Base-by-base conservation (phyloP, 2,113 vertebrate species). In the Danio rerio region DNA sequence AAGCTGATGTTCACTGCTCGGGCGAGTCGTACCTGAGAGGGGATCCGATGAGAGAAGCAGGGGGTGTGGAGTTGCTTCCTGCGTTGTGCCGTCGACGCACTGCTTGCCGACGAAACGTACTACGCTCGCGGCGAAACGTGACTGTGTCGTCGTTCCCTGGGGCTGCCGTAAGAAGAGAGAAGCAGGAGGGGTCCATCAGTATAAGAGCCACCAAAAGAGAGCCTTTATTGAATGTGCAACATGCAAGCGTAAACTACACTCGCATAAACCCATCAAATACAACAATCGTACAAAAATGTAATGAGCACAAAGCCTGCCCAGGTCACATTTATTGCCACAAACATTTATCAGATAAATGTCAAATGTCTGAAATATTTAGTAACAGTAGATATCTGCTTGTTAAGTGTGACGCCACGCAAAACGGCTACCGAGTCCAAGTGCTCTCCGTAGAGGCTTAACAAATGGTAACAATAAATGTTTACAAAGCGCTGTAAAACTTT, bases 51-150 rank as follows among this genome's bases (percentile, higher is more conserved):
- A 99, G 96, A 89, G 98, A 98, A 89, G 96, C 91, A 90, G 97
- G 96, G 90, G 98, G 98, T 90, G 96, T 97, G 91, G 97, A 96
- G 95, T 98, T 98, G 94, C 96, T 99, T 92, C 98, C 98, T 88
- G 98, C 97, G 93, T 99, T 99, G 96, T 99, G 98, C 86, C 98
- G 95, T 93, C 98, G 96, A 88, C 98, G 95, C 73, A 99, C 97
- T 52, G 98, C 98, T 95, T 99, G 98, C 89, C 98, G 96, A 89
- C 98, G 98, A 94, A 99, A 99, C 87, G 98, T 99, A 94, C 98
- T 98, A 93, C 98, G 96, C 90, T 99, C 97, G 73, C 97, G 96
- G 74, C 96, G 96, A 91, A 99, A 99, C 85, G 97, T 94, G 92
- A 99, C 96, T 53, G 94, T 91, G 93, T 99, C 98, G 94, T 99